Evolutionary conservation across 2,797 vertebrate genomes (phyloP).

Genomic region (Cirrhinus molitorella): DNA sequence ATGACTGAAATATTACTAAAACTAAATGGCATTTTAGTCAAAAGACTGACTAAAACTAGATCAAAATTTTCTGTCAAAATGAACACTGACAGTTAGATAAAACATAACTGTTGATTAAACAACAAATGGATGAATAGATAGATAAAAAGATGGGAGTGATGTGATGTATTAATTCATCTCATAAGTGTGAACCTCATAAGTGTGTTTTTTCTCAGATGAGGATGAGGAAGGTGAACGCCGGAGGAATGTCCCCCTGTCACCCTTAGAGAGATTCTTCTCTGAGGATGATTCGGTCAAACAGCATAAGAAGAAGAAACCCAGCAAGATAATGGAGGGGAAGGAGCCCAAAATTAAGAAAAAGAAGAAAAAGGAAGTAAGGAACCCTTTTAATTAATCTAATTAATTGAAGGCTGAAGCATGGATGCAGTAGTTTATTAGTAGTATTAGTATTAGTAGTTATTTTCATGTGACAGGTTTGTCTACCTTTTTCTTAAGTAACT

Average conservation of each 20-base stretch:
- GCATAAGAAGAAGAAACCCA: conserved; percentile 88
- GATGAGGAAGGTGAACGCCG: conserved; percentile 84
- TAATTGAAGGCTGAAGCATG: too few relatives aligned
- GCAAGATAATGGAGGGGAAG: conserved; percentile 91
- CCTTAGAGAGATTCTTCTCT: conserved; percentile 89
- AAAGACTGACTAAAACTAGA: too few relatives aligned
- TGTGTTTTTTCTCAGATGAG: conserved; percentile 79
- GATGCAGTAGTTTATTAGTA: too few relatives aligned
- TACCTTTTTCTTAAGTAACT: too few relatives aligned
- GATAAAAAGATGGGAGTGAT: not conserved
- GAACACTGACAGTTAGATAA: not conserved
- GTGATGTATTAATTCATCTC: too few relatives aligned
- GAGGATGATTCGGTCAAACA: conserved; percentile 83
- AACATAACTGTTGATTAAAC: too few relatives aligned
- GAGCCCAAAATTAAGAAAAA: conserved; percentile 89
- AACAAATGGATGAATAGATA: not conserved
- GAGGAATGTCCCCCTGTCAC: conserved; percentile 71
- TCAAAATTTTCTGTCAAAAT: too few relatives aligned
- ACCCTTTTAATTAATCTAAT: not conserved
- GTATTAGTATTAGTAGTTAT: too few relatives aligned
- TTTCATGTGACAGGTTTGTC: conserved; percentile 33
- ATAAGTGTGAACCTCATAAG: not conserved
- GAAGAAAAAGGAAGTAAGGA: conserved; percentile 94
- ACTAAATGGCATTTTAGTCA: too few relatives aligned
- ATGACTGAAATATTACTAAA: too few relatives aligned